Conservation (phyloP, 2,797 vertebrate genomes). For the Lithobates sylvaticus region DNA sequence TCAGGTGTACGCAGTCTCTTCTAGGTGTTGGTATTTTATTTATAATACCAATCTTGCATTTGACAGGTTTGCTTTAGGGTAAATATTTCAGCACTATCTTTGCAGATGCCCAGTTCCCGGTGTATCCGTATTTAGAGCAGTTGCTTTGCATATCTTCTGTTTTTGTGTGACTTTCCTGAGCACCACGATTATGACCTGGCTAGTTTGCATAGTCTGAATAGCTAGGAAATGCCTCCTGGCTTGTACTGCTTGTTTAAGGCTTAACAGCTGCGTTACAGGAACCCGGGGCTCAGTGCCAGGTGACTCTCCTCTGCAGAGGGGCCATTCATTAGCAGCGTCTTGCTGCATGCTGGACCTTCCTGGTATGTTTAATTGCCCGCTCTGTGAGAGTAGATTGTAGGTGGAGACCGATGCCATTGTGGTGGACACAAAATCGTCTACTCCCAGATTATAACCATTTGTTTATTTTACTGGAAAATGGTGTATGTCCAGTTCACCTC, state of each 20-base stretch:
- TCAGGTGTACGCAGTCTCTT: background rate
- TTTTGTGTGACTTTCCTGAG: constrained; percentile 45
- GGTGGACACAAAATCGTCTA: too few relatives aligned
- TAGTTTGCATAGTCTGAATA: constrained; percentile 50
- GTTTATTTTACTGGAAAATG: too few relatives aligned
- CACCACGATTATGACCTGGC: constrained; percentile 54
- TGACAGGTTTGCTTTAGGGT: background rate
- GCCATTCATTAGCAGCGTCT: background rate
- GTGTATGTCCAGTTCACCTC: too few relatives aligned
- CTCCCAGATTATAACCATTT: too few relatives aligned
- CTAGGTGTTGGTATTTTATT: too few relatives aligned
- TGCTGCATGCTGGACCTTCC: background rate
- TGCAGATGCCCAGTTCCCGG: background rate
- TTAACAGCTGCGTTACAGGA: background rate
- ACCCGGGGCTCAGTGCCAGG: background rate
- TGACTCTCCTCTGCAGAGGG: background rate
- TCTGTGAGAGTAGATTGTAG: background rate
- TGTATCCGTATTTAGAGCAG: background rate
- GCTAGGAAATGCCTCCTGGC: constrained; percentile 6
- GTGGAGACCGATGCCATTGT: background rate
- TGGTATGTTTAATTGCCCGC: background rate
- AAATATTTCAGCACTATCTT: too few relatives aligned
- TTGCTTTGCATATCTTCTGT: constrained; percentile 62
- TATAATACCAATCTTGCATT: background rate
- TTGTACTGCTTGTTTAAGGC: constrained; percentile 19